Percentiles rank a stretch among this genome's conserved stretches.
Conservation (phyloP, 1,140 invertebrate genomes). For the Lordiphosa collinella region DNA sequence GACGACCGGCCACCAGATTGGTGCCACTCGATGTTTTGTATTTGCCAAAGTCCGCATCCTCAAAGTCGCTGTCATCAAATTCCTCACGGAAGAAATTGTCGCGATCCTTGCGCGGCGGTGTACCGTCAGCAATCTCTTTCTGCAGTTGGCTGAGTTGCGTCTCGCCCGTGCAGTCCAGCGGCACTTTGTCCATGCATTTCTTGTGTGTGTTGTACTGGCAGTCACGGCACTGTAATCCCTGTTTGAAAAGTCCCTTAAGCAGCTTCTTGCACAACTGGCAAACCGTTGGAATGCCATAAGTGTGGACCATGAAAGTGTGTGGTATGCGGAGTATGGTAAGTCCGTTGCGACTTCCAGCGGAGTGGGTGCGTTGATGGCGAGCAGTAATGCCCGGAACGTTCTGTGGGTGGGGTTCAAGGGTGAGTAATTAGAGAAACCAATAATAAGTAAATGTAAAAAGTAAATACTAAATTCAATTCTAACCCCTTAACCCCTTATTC, state of each 20-base stretch:
- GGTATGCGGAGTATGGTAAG: constrained; percentile 86
- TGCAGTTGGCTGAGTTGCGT: constrained; percentile 70
- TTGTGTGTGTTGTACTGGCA: constrained; percentile 99
- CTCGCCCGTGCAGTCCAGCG: constrained; percentile 97
- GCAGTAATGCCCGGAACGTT: constrained; percentile 42
- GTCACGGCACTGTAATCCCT: constrained; percentile 98
- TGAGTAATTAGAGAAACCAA: no score
- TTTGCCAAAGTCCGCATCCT: constrained; percentile 67
- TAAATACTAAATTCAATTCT: no score
- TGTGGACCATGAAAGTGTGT: constrained; percentile 95
- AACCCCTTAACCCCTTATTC: no score
- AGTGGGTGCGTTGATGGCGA: constrained; percentile 84
- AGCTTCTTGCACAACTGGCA: constrained; percentile 98
- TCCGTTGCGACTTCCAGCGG: constrained; percentile 84
- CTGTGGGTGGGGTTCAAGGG: no score
- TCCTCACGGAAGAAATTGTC: constrained; percentile 83
- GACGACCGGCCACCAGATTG: constrained; percentile 53
- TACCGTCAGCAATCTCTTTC: constrained; percentile 82
- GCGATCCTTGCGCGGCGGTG: constrained; percentile 82
- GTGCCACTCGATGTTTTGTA: constrained; percentile 36
- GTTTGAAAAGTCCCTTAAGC: constrained; percentile 96
- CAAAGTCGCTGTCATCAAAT: constrained; percentile 86
- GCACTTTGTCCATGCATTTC: constrained; percentile 96
- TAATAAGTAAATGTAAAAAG: no score
- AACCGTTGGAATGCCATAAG: constrained; percentile 96